Evolutionary conservation across 2,797 vertebrate genomes (phyloP).

Genomic region (Phrynocephalus forsythii): DNA sequence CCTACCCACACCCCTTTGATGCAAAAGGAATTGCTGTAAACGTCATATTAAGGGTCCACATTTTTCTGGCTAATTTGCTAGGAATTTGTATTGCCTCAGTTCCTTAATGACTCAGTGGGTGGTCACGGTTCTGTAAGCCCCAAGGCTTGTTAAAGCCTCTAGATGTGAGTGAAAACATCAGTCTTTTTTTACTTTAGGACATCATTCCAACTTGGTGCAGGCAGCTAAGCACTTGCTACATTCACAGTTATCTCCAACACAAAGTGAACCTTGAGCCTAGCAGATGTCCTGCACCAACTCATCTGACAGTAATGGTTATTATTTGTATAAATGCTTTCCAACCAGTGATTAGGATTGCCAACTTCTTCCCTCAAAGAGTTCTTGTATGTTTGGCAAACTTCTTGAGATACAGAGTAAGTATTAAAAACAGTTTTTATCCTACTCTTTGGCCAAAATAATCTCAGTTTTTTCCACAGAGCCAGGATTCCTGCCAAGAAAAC

Average conservation of each 20-base stretch:
- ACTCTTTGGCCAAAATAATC: neutral
- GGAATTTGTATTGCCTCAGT: slow-evolving; percentile 35
- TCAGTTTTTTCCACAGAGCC: neutral
- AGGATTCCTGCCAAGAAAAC: too few relatives aligned
- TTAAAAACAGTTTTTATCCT: neutral
- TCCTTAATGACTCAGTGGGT: slow-evolving; percentile 13
- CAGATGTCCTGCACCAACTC: neutral
- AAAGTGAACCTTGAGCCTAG: neutral
- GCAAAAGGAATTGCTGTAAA: neutral
- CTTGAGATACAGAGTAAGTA: neutral
- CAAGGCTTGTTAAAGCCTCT: slow-evolving; percentile 10
- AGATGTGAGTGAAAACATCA: slow-evolving; percentile 26
- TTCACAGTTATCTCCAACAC: slow-evolving; percentile 2
- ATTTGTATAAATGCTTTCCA: neutral
- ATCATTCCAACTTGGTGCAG: neutral
- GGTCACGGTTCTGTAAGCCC: neutral
- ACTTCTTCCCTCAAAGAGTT: neutral
- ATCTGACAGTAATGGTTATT: neutral
- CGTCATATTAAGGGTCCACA: slow-evolving; percentile 5
- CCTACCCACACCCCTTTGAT: neutral
- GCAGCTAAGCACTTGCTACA: neutral
- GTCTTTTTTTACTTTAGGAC: slow-evolving; percentile 7
- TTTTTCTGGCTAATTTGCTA: slow-evolving; percentile 13
- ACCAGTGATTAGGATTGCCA: neutral
- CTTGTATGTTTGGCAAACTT: neutral